These are phyloP conservation scores for Cremastobaeus sp. DNA, from an alignment of 2,888 invertebrate genomes.

Conservation along the genomic window DNA sequence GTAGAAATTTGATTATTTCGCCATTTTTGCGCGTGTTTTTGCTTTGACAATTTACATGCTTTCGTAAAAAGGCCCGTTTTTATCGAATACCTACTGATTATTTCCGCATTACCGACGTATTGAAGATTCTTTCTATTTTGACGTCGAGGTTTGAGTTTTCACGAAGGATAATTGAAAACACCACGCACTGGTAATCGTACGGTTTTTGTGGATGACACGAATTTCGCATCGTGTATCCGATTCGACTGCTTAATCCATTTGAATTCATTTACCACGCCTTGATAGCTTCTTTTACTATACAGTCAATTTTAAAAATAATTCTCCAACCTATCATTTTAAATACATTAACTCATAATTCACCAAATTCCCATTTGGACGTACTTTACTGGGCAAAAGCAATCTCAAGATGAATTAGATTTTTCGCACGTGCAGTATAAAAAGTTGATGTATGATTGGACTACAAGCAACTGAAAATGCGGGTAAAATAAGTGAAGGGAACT, in stretches of 20 bases:
- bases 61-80: too few relatives aligned
- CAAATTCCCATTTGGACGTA: constrained; percentile 32
- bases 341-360: constrained; percentile 40
- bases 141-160: too few relatives aligned
- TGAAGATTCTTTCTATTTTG: too few relatives aligned
- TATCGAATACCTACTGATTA: too few relatives aligned
- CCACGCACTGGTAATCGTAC: too few relatives aligned
- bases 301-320: constrained; percentile 18
- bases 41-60: too few relatives aligned
- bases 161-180: too few relatives aligned
- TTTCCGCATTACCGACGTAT: too few relatives aligned
- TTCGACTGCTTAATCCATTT: neutral
- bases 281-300: constrained; percentile 13
- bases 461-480: constrained; percentile 35
- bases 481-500: constrained; percentile 31
- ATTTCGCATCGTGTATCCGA: constrained; percentile 4
- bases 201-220: too few relatives aligned
- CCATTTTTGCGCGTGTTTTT: too few relatives aligned
- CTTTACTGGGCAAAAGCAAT: constrained; percentile 29
- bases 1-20: too few relatives aligned
- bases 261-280: constrained; percentile 18
- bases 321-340: constrained; percentile 35
- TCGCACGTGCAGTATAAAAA: constrained; percentile 44
- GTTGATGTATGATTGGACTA: constrained; percentile 51
- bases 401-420: constrained; percentile 27